Base-by-base conservation (phyloP, 2,797 vertebrate genomes). In the Myiotriccus ornatus region DNA sequence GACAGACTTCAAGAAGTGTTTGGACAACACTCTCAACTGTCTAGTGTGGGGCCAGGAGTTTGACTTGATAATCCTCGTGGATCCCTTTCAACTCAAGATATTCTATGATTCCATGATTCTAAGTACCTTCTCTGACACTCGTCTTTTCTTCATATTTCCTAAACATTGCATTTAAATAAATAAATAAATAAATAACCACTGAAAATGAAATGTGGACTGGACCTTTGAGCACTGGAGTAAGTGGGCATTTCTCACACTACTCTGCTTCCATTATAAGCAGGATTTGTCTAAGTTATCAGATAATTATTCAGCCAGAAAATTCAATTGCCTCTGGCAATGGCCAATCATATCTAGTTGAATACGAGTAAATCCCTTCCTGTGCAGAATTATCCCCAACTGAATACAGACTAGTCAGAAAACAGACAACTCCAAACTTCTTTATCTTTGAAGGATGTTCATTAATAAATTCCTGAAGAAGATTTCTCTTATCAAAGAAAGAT, bases 381-480 rank as follows among this genome's bases (percentile, higher is more conserved):
- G 41, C 37, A 82, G 82, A 93, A 73, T 65, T 62, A 90, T 53
- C 12, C 34, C 59, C 52, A 87, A 32, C n/a, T 67, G 75, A 44
- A 79, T 85, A 55, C 12, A 32, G 37, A 55, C 25, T 39, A 57
- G 19, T 55, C 67, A 62, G 46, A 89, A 93, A 93, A 64, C 30
- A 39, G 47, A 76, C 70, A 82, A 53, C 43, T 52, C 49, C 57
- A 39, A 78, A 55, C 14, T 65, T 60, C 44, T 75, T 85, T 71
- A 63, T 59, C 53, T 76, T 60, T 69, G 14, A 84, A 84, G 41
- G 27, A 65, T 32, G 15, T n/a, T 87, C 34, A 64, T 83, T 64
- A 88, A 44, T 39, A 63, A 71, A 67, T 59, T 92, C 65, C 68
- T 71, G 80, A 90, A 55, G n/a, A 87, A 64, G 39, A 90, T 85